phyloP scores from a whole-genome alignment of 2,888 invertebrate genomes.

The Magallana nippona region DNA sequence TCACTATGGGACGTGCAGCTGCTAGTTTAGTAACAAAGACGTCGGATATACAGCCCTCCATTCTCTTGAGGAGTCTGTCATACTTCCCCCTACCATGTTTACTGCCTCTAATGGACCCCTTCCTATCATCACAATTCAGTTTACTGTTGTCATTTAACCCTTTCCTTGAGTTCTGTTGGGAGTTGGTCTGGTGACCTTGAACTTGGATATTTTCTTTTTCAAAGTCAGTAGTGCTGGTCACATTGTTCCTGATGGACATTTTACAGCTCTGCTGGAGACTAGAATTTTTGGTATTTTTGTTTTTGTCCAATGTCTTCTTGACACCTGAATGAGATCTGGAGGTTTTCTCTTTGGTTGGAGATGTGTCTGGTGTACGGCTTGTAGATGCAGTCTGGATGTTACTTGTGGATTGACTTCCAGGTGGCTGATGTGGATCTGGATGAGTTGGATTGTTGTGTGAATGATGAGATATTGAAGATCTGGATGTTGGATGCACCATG shows the following conservation, averaged over 20 bases:
- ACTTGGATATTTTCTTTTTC: constrained; percentile 1
- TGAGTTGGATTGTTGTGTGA: background rate
- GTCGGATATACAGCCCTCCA: constrained; percentile 53
- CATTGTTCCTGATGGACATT: background rate
- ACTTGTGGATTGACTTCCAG: background rate
- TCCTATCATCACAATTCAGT: background rate
- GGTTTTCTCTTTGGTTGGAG: constrained; percentile 8
- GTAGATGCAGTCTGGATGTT: background rate
- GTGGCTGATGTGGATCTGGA: background rate
- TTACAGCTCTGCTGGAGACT: background rate
- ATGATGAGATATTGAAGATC: background rate
- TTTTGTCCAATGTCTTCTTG: constrained; percentile 2
- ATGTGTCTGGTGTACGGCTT: background rate
- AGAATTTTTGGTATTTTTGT: constrained; percentile 7
- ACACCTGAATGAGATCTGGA: background rate
- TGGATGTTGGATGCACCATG: background rate
- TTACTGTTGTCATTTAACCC: background rate
- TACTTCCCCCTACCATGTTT: constrained; percentile 44
- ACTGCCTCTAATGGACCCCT: background rate
- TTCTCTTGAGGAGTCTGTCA: constrained; percentile 55
- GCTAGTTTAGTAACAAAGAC: constrained; percentile 41
- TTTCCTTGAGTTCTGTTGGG: background rate
- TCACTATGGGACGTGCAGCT: constrained; percentile 9
- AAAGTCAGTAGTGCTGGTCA: constrained; percentile 11
- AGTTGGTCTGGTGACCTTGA: background rate